Percentiles rank a stretch among this genome's conserved stretches.
phyloP scores from a whole-genome alignment of 2,113 vertebrate genomes.

The Odocoileus virginianus region DNA sequence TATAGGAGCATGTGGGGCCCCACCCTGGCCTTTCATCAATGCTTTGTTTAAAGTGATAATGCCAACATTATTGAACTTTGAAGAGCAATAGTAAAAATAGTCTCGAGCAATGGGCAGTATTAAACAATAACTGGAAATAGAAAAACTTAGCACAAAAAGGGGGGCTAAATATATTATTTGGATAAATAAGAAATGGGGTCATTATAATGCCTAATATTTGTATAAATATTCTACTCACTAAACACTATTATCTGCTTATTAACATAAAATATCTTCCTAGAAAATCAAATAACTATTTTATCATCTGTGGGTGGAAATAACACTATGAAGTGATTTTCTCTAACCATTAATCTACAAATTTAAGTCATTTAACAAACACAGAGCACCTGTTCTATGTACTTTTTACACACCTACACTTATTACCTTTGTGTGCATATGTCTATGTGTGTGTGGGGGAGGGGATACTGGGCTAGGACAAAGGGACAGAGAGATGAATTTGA shows the following conservation, averaged over 20 bases:
- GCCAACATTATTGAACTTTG: constrained; percentile 42
- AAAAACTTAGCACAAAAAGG: constrained; percentile 52
- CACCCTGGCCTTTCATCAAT: not conserved
- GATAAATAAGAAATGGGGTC: constrained; percentile 58
- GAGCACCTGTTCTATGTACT: not conserved
- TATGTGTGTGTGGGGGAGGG: not conserved
- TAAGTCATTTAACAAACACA: not conserved
- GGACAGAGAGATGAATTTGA: not conserved
- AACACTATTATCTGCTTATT: constrained; percentile 17
- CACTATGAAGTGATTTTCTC: not conserved
- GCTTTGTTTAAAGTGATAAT: constrained; percentile 19
- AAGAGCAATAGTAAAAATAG: constrained; percentile 56
- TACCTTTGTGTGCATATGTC: not conserved
- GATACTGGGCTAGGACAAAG: not conserved
- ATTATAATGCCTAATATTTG: constrained; percentile 21
- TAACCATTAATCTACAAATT: not conserved
- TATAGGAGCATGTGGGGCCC: not conserved
- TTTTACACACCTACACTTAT: not conserved
- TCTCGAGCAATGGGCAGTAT: not conserved
- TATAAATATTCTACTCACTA: not conserved
- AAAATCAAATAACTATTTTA: constrained; percentile 25
- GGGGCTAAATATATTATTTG: constrained; percentile 60
- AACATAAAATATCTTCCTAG: not conserved
- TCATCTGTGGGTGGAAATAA: not conserved
- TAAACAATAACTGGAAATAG: constrained; percentile 51